Conservation (phyloP, 2,888 invertebrate species). For the Hypolimnas misippus region DNA sequence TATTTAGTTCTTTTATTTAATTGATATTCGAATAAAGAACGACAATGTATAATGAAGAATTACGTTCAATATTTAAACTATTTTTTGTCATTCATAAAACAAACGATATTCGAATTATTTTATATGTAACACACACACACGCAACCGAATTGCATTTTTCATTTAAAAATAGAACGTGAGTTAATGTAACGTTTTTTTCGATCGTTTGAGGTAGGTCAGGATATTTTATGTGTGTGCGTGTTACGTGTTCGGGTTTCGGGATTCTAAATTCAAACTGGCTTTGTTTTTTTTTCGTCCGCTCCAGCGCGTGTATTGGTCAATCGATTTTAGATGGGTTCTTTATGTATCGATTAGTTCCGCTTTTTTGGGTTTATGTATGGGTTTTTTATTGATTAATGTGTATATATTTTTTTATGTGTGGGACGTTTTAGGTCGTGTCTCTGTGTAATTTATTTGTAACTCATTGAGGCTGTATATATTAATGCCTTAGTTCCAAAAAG, state of each 20-base stretch:
- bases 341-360: conserved; percentile 36
- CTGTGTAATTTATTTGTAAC: conserved; percentile 2
- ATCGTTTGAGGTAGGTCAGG: conserved; percentile 70
- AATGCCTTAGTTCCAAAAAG: neutral
- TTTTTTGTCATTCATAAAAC: conserved; percentile 1
- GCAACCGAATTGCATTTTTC: conserved; percentile 23
- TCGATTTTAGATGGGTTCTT: conserved; percentile 28
- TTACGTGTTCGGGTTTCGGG: conserved; percentile 66
- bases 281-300: conserved; percentile 48
- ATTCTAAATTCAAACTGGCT: conserved; percentile 69
- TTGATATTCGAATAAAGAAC: neutral
- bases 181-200: conserved; percentile 56
- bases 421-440: neutral
- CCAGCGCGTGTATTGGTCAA: conserved; percentile 45
- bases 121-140: conserved; percentile 14
- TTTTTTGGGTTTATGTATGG: conserved; percentile 15
- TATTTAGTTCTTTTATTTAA: neutral
- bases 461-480: neutral
- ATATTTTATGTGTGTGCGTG: conserved; percentile 51
- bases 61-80: neutral
- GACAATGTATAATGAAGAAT: neutral
- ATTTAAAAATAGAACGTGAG: conserved; percentile 35
- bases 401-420: neutral
- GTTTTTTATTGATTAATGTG: neutral
- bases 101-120: neutral